These are phyloP conservation scores for Pollenia griseotomentosa DNA, from an alignment of 2,888 invertebrate genomes.

Conservation along the genomic window DNA sequence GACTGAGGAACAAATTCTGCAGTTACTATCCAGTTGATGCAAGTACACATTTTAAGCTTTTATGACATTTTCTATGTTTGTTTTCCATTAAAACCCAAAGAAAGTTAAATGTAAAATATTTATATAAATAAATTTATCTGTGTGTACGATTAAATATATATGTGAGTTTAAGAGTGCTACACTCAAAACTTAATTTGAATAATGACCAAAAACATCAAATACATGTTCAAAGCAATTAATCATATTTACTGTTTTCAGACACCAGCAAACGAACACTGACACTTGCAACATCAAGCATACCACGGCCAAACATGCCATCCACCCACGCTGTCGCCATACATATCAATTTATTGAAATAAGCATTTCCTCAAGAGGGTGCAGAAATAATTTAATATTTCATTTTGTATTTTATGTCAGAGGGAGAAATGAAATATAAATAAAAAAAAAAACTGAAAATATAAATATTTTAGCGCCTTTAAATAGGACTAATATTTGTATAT, in stretches of 20 bases:
- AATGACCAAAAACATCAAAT: conserved; percentile 70
- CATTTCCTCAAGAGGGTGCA: conserved; percentile 22
- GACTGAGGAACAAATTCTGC: no score
- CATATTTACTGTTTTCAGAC: conserved; percentile 44
- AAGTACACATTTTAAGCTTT: no score
- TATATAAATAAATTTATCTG: background rate
- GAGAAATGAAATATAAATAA: background rate
- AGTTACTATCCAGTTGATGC: no score
- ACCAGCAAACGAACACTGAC: conserved; percentile 22
- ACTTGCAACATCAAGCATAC: background rate
- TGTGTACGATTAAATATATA: background rate
- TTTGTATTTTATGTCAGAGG: conserved; percentile 4
- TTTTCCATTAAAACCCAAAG: no score
- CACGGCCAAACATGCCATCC: no score
- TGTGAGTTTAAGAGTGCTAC: background rate
- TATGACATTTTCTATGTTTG: no score
- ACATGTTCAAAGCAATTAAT: conserved; percentile 66
- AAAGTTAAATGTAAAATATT: no score
- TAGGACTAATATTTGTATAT: conserved; percentile 16
- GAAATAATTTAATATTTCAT: conserved; percentile 46
- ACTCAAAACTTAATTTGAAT: conserved; percentile 65
- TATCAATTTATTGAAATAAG: conserved; percentile 33
- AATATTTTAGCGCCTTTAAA: conserved; percentile 47
- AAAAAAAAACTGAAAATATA: conserved; percentile 15
- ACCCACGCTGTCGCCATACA: background rate